Evolutionary conservation across 2,797 vertebrate species (phyloP).

Genomic region (Pterois miles): DNA sequence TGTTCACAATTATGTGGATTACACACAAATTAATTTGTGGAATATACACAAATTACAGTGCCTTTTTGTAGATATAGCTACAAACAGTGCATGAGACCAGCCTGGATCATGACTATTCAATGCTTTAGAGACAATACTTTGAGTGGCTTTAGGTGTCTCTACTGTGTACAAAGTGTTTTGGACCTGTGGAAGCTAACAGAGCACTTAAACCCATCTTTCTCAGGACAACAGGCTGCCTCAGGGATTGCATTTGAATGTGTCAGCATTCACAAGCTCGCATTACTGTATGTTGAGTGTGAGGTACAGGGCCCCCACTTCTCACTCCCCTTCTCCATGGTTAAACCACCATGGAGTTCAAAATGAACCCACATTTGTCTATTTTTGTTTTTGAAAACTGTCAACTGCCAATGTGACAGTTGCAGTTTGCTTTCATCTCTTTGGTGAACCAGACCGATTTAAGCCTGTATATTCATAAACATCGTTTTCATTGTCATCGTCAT

Average conservation of each 20-base stretch:
- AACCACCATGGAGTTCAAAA: background rate
- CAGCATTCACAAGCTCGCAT: background rate
- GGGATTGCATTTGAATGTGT: background rate
- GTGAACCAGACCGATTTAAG: conserved; percentile 12
- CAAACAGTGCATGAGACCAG: too few species aligned
- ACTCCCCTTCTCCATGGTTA: background rate
- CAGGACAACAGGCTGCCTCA: background rate
- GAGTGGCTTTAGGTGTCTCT: background rate
- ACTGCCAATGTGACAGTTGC: background rate
- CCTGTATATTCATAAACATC: conserved; percentile 5
- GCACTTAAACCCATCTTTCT: background rate
- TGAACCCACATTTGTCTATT: background rate
- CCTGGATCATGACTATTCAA: background rate
- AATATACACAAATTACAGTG: too few species aligned
- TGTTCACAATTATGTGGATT: too few species aligned
- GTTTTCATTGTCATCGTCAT: background rate
- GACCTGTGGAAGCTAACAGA: background rate
- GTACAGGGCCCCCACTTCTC: background rate
- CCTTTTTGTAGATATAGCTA: too few species aligned
- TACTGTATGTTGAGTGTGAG: too few species aligned
- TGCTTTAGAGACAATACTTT: background rate
- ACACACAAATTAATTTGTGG: too few species aligned
- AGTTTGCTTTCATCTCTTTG: conserved; percentile 10
- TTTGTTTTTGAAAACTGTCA: background rate
- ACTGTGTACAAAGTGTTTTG: background rate